Evolutionary conservation across 2,113 vertebrate genomes (phyloP), one percentile per base, ranked within the genome.

Genomic region (Sitta europaea): DNA sequence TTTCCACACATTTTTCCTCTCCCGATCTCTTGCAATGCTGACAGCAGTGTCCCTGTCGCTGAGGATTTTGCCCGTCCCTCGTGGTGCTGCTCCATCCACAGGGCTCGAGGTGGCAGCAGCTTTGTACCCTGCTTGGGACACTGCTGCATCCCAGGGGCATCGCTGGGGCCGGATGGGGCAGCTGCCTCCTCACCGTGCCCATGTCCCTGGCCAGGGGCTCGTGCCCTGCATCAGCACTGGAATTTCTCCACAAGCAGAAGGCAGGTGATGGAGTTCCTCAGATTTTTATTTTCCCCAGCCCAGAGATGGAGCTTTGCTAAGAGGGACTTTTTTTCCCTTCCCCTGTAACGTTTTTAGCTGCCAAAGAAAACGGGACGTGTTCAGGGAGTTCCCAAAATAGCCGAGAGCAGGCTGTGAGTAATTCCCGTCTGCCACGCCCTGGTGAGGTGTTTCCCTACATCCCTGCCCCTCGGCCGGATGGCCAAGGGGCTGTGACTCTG

Each of bases 381-480:
- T 77, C 86, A 38, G 36, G 74, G 73, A 65, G 63, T 63, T 93
- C 94, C 86, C 83, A 72, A 89, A 94, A 94, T 86, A 91, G 83
- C 88, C 1, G 13, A 59, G 92, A 70, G 83, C 70, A 23, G 86
- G 11, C 40, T 66, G 78, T 90, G 92, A 88, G 68, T 84, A 94
- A 96, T 92, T 50, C 90, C 70, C 0, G 1, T 7, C 47, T 4
- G 28, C 45, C 76, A 40, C 48, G 0, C 82, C 94, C 90, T 33
- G 79, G 54, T 0, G 59, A 82, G 90, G 79, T 47, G 90, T 72
- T 82, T 40, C 85, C 82, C 75, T 40, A 0, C 43, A 33, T 38
- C 55, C 17, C 0, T 16, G 61, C 5, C 23, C 47, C 51, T 8
- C 1, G 2, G 59, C 72, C 0, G 2, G 8, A 3, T 22, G 59